Percentiles rank a stretch among this genome's conserved stretches.
These are phyloP conservation scores for Aproaerema taeniolella DNA, from an alignment of 2,888 invertebrate genomes.

Conservation along the genomic window DNA sequence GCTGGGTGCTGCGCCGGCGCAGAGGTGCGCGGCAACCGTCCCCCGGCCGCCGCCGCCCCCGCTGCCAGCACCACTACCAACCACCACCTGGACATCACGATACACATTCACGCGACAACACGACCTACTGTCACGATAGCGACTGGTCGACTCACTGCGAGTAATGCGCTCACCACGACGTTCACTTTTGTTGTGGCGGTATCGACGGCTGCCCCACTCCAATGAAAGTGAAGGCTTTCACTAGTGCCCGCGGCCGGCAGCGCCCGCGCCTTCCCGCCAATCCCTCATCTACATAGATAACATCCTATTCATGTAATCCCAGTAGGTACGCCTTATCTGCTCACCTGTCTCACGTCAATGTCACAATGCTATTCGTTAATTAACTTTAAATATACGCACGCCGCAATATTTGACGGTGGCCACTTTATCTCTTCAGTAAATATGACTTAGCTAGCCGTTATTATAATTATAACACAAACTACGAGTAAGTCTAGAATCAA, in stretches of 20 bases:
- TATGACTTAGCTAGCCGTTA: too few species aligned
- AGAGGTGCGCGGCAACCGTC: slow-evolving; percentile 62
- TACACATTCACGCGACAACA: slow-evolving; percentile 43
- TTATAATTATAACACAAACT: too few species aligned
- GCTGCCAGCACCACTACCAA: slow-evolving; percentile 54
- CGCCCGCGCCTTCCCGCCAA: slow-evolving; percentile 12
- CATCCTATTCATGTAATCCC: slow-evolving; percentile 15
- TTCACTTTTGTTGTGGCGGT: slow-evolving; percentile 64
- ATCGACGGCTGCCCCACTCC: slow-evolving; percentile 53
- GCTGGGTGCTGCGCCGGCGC: slow-evolving; percentile 60
- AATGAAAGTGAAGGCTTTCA: slow-evolving; percentile 73
- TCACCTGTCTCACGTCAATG: slow-evolving; percentile 15
- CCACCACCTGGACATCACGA: slow-evolving; percentile 65
- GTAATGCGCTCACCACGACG: slow-evolving; percentile 51
- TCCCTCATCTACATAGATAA: slow-evolving; percentile 15
- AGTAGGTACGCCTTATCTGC: slow-evolving; percentile 9
- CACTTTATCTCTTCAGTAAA: too few species aligned
- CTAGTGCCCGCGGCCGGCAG: slow-evolving; percentile 34
- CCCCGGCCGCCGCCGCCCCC: slow-evolving; percentile 58
- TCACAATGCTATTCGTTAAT: slow-evolving; percentile 13
- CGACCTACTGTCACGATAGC: slow-evolving; percentile 51
- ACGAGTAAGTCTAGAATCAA: too few species aligned
- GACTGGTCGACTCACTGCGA: slow-evolving; percentile 46
- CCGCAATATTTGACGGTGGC: neutral
- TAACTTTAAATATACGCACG: slow-evolving; percentile 4